A percentile compares a stretch with the other conserved stretches of the same genome.
Evolutionary conservation across 2,113 vertebrate genomes (phyloP).

Genomic region (Myiagra hebetior): DNA sequence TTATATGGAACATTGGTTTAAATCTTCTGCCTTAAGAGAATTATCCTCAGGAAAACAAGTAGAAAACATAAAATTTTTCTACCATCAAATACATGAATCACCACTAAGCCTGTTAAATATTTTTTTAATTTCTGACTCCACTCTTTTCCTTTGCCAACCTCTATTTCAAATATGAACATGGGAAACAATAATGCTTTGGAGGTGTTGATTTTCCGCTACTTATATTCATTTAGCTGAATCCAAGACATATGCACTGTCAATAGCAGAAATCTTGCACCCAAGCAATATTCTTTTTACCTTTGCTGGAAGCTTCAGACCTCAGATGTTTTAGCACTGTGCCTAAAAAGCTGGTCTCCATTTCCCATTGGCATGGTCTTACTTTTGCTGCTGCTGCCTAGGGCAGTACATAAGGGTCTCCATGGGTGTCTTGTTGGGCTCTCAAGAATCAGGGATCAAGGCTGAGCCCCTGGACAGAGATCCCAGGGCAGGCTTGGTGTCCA

Average conservation of each 20-base stretch:
- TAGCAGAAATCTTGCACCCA: not conserved
- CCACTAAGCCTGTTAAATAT: not conserved
- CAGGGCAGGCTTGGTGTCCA: not conserved
- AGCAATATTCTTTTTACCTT: not conserved
- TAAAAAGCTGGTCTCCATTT: not conserved
- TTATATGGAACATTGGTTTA: not conserved
- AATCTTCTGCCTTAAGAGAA: not conserved
- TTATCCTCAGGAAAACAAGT: not conserved
- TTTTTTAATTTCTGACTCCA: not conserved
- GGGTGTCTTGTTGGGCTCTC: not conserved
- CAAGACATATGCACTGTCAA: not conserved
- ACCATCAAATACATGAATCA: not conserved
- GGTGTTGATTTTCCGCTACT: not conserved
- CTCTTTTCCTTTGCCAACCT: not conserved
- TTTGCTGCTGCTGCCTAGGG: not conserved
- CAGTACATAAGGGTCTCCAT: not conserved
- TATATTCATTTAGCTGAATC: not conserved
- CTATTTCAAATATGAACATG: not conserved
- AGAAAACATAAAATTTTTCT: not conserved
- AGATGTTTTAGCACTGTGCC: not conserved
- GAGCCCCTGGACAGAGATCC: not conserved
- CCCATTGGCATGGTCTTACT: rapidly evolving
- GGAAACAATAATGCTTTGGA: not conserved
- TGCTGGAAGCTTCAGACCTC: not conserved
- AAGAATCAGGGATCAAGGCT: not conserved